These are phyloP conservation scores for Nipponia nippon DNA, from an alignment of 2,113 vertebrate genomes.

Conservation along the genomic window DNA sequence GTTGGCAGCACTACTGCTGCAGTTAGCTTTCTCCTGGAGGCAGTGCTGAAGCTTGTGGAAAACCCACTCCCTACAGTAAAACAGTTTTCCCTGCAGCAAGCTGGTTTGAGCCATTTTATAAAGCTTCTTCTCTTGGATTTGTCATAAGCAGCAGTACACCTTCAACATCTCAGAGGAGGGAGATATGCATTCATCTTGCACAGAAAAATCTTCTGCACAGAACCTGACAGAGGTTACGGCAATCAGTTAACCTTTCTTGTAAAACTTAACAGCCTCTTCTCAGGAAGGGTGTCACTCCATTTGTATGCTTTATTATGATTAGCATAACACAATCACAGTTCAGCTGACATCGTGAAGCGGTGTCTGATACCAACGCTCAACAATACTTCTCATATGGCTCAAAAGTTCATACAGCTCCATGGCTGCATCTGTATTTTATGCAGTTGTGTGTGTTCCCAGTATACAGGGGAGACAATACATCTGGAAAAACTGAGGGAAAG, in stretches of 20 bases:
- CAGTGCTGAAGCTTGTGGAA: constrained; percentile 99
- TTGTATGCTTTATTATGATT: neutral
- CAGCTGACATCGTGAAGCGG: constrained; percentile 44
- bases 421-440: constrained; percentile 55
- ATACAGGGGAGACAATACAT: constrained; percentile 61
- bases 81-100: constrained; percentile 95
- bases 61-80: constrained; percentile 98
- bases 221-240: neutral
- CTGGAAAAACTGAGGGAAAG: constrained; percentile 64
- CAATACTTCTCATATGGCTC: constrained; percentile 34
- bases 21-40: constrained; percentile 93
- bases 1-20: constrained; percentile 70
- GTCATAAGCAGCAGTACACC: constrained; percentile 73
- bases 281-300: constrained; percentile 45
- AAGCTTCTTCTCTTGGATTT: constrained; percentile 71
- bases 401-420: constrained; percentile 62
- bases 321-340: constrained; percentile 15
- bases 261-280: constrained; percentile 9
- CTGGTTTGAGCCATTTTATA: constrained; percentile 94
- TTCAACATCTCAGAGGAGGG: neutral
- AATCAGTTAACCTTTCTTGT: neutral
- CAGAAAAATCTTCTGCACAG: neutral
- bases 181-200: neutral
- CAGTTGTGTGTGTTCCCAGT: constrained; percentile 28
- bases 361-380: constrained; percentile 2